These are phyloP conservation scores for Papilio dardanus DNA, from an alignment of 1,140 invertebrate species.

Conservation along the genomic window DNA sequence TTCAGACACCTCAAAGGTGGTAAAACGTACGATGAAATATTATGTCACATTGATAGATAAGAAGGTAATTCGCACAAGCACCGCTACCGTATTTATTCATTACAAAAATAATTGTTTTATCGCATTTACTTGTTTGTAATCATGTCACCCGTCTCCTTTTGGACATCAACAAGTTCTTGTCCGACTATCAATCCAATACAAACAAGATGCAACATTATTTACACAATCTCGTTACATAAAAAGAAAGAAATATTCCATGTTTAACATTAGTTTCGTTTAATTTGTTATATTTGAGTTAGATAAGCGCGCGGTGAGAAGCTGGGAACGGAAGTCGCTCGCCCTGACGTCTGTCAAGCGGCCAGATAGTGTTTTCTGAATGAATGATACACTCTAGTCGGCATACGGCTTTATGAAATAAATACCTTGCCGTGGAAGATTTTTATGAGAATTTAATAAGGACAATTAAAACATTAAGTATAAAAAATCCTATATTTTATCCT, in stretches of 20 bases:
- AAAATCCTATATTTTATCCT: neutral
- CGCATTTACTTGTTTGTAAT: neutral
- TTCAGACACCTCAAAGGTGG: neutral
- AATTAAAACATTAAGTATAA: neutral
- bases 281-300: constrained; percentile 77
- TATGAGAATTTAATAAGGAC: neutral
- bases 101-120: constrained; percentile 16
- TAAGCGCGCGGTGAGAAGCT: constrained; percentile 57
- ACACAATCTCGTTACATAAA: constrained; percentile 52
- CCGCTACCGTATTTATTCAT: constrained; percentile 1
- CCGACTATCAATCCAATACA: constrained; percentile 16
- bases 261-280: constrained; percentile 62
- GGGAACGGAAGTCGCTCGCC: constrained; percentile 71
- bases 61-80: neutral
- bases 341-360: constrained; percentile 61
- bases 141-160: neutral
- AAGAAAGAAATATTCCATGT: constrained; percentile 57
- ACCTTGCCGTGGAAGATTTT: neutral
- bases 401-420: constrained; percentile 35
- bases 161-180: neutral
- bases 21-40: neutral
- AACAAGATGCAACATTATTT: constrained; percentile 44
- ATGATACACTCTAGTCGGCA: constrained; percentile 37
- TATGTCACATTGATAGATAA: neutral
- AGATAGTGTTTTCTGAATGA: constrained; percentile 58